Conservation (phyloP, 2,888 invertebrate genomes). For the Geophilus truncorum region DNA sequence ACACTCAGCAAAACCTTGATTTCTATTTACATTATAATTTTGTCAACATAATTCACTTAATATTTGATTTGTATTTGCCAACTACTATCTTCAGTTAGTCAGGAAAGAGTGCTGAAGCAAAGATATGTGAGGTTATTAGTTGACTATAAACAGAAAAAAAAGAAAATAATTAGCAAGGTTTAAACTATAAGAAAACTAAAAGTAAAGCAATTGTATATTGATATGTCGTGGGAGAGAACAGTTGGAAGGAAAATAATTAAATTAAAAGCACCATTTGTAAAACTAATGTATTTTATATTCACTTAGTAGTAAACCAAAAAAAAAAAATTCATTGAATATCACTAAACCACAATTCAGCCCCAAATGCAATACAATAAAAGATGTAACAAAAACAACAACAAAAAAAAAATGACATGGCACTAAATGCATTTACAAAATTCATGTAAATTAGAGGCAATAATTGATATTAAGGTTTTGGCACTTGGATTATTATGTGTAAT, state of each 20-base stretch:
- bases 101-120: neutral
- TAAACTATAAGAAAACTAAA: neutral
- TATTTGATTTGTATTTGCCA: neutral
- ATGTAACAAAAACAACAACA: neutral
- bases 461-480: neutral
- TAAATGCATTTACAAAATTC: neutral
- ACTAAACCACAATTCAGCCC: neutral
- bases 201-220: too few relatives aligned
- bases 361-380: constrained; percentile 3
- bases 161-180: neutral
- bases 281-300: neutral
- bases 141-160: neutral
- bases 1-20: neutral
- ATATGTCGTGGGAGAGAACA: too few relatives aligned
- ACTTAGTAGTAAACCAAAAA: neutral
- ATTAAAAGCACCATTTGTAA: neutral
- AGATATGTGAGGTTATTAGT: neutral
- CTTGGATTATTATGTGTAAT: neutral
- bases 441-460: neutral
- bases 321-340: neutral
- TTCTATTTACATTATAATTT: neutral
- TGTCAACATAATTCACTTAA: neutral
- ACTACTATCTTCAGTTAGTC: neutral
- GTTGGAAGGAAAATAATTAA: too few relatives aligned
- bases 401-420: neutral